phyloP scores from a whole-genome alignment of 1,140 invertebrate species.

The Drosophila tani region DNA sequence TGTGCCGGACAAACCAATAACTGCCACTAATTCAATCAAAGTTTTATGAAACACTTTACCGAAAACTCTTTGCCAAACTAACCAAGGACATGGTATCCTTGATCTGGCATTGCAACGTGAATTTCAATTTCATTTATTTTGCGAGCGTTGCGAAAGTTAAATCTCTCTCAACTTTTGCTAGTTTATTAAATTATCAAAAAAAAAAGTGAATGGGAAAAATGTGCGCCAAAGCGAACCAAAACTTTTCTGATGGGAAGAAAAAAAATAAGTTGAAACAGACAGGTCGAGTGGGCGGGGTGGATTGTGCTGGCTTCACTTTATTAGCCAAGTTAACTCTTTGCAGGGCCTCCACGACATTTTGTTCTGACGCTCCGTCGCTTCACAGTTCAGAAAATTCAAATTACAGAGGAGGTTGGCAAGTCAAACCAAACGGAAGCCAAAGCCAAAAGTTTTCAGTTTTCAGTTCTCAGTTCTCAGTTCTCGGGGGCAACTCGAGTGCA shows the following conservation, averaged over 20 bases:
- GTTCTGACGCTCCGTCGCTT: constrained; percentile 50
- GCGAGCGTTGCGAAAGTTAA: constrained; percentile 55
- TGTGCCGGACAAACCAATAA: constrained; percentile 1
- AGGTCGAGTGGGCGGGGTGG: neutral
- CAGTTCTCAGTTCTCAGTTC: neutral
- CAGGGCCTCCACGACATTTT: constrained; percentile 32
- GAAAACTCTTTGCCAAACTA: constrained; percentile 2
- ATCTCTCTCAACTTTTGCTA: constrained; percentile 57
- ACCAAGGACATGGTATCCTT: constrained; percentile 18
- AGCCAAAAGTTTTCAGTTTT: constrained; percentile 62
- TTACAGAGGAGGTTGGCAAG: constrained; percentile 72
- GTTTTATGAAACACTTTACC: constrained; percentile 4
- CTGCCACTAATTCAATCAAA: constrained; percentile 22
- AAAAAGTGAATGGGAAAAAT: constrained; percentile 17
- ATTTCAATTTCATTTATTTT: constrained; percentile 41
- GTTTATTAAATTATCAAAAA: constrained; percentile 72
- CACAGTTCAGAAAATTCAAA: constrained; percentile 80
- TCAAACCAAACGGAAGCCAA: constrained; percentile 57
- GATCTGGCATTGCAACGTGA: constrained; percentile 29
- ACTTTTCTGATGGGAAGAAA: constrained; percentile 48
- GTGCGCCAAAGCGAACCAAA: constrained; percentile 36
- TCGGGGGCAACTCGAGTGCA: constrained; percentile 60
- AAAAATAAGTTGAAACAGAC: constrained; percentile 22
- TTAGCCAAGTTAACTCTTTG: constrained; percentile 75
- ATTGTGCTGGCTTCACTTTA: constrained; percentile 44